Evolutionary conservation across 92 coral and sea anemone genomes (phyloP), one percentile per base, ranked within the genome.

Genomic region (Parazoanthus swiftii): DNA sequence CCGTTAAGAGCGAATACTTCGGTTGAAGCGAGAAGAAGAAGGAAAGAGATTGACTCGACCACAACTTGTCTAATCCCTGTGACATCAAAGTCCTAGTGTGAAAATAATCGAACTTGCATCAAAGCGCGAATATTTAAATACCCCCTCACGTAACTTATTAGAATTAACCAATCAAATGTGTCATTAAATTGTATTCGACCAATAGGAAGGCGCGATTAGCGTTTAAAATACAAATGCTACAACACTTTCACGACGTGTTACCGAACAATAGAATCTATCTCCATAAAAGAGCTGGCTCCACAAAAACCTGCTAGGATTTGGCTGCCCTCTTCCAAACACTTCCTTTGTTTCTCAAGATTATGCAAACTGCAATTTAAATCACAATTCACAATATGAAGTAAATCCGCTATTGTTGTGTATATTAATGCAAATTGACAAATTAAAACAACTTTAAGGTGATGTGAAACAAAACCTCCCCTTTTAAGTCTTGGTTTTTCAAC

Each of bases 91-190:
- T 58, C 81, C 76, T 38, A 74, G 81, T 86, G 92, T 86, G 90
- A 92, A 91, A 80, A 86, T 88, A 91, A 93, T 90, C 95, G 90
- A 93, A 94, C 95, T 94, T 93, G 90, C 93, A 91, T 91, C 98
- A 90, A 84, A 95, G 96, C 98, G 98, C 98, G 98, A 95, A 95
- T 95, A 93, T 95, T 95, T 95, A 95, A 95, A 95, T 95, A 95
- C 94, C 98, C 94, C 92, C 92, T 95, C 96, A 93, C 94, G 93
- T 95, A 92, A 91, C 98, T 94, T 91, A 95, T 95, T 95, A 95
- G 89, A 90, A 88, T 86, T 82, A 87, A 48, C 98, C 98, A 95
- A 95, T 93, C 92, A 90, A 48, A 80, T 46, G 87, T 84, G 87
- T 26, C 77, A 72, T 70, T 48, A 84, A 46, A 68, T 72, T 84